Evolutionary conservation across 2,888 invertebrate genomes (phyloP).

Genomic region (Endotricha flammealis): DNA sequence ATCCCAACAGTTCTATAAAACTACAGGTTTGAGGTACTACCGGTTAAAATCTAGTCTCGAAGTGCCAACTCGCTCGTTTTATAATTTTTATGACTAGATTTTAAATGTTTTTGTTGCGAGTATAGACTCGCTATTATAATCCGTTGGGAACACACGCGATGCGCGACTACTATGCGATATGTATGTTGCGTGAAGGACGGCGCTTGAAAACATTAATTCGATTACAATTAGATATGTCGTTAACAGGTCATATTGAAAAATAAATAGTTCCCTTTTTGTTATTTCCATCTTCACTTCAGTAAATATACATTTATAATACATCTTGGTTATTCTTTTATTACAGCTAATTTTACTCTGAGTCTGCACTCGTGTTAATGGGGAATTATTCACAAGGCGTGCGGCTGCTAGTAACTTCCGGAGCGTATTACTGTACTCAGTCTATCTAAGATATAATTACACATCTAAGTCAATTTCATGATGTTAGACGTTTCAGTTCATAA

Average conservation of each 20-base stretch:
- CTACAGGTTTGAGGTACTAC: too few relatives aligned
- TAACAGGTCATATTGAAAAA: slow-evolving; percentile 22
- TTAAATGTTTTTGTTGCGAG: too few relatives aligned
- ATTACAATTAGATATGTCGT: slow-evolving; percentile 37
- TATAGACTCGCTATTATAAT: too few relatives aligned
- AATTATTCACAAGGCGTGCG: slow-evolving; percentile 26
- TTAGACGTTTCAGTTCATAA: slow-evolving; percentile 39
- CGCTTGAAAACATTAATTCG: slow-evolving; percentile 42
- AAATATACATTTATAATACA: slow-evolving; percentile 16
- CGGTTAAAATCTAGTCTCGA: too few relatives aligned
- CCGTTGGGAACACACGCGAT: too few relatives aligned
- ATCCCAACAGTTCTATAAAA: too few relatives aligned
- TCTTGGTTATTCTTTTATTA: slow-evolving; percentile 12
- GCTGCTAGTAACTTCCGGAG: slow-evolving; percentile 39
- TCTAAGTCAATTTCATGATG: not conserved
- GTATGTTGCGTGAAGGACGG: slow-evolving; percentile 64
- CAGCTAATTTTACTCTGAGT: slow-evolving; percentile 11
- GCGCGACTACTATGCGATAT: slow-evolving; percentile 57
- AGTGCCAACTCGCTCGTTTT: too few relatives aligned
- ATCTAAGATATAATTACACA: slow-evolving; percentile 39
- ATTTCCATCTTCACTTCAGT: slow-evolving; percentile 23
- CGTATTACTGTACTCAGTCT: slow-evolving; percentile 69
- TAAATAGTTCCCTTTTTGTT: slow-evolving; percentile 27
- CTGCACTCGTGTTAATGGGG: slow-evolving; percentile 5
- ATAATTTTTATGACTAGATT: too few relatives aligned